A percentile compares a stretch with the other conserved stretches of the same genome.
These are phyloP conservation scores for Orius laevigatus DNA, from an alignment of 1,140 invertebrate species.

Conservation along the genomic window DNA sequence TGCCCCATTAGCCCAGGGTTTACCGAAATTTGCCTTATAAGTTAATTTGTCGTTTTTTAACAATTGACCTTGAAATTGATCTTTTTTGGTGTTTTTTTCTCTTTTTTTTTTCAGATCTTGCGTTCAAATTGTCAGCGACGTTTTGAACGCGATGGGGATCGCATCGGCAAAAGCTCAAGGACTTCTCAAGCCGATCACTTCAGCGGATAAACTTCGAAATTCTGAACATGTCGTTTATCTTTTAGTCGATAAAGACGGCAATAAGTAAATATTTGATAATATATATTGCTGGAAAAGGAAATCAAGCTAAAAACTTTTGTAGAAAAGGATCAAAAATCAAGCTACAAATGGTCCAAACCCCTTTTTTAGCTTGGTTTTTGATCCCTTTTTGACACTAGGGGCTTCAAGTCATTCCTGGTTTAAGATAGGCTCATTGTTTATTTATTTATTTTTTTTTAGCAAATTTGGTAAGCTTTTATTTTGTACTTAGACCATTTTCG, in stretches of 20 bases:
- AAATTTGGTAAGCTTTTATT: too few species aligned
- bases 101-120: slow-evolving; percentile 35
- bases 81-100: background rate
- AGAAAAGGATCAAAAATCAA: too few species aligned
- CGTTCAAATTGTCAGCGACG: slow-evolving; percentile 40
- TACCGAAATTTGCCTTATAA: background rate
- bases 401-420: too few species aligned
- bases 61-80: background rate
- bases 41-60: background rate
- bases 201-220: slow-evolving; percentile 43
- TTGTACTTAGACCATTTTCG: too few species aligned
- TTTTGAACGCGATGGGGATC: slow-evolving; percentile 51
- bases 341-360: too few species aligned
- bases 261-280: slow-evolving; percentile 35
- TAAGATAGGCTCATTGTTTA: background rate
- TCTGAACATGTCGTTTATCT: slow-evolving; percentile 51
- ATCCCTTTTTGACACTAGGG: too few species aligned
- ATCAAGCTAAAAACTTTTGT: too few species aligned
- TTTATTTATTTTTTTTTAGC: too few species aligned
- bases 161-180: slow-evolving; percentile 56
- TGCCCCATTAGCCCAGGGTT: too few species aligned
- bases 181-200: slow-evolving; percentile 52
- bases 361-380: too few species aligned
- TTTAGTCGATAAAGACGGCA: slow-evolving; percentile 40
- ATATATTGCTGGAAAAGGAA: too few species aligned